Percentiles rank a stretch among this genome's conserved stretches.
Evolutionary conservation across 2,113 vertebrate species (phyloP).

Genomic region (Pluvianellus socialis): DNA sequence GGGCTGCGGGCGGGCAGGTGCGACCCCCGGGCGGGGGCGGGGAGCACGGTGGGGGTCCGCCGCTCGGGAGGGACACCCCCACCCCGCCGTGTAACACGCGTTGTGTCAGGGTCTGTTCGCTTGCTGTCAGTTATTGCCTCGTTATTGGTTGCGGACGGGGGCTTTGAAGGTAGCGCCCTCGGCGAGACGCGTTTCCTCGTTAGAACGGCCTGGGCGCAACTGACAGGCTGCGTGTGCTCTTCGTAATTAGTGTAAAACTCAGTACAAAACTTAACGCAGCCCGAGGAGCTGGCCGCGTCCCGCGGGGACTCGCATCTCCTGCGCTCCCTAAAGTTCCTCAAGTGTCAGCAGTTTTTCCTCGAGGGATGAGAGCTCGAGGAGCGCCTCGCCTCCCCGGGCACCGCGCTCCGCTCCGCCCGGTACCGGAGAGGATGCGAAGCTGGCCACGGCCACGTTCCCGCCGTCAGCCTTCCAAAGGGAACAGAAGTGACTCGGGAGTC

Average conservation of each 20-base stretch:
- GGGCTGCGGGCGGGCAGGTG: not conserved
- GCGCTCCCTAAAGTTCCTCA: not conserved
- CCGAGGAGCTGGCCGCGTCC: not conserved
- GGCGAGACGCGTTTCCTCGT: rapidly evolving
- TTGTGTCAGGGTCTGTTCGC: not conserved
- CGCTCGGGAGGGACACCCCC: not conserved
- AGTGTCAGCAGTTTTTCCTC: not conserved
- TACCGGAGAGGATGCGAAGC: not conserved
- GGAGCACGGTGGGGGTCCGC: not conserved
- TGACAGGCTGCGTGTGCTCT: not conserved
- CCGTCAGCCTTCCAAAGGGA: not conserved
- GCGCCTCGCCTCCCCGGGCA: not conserved
- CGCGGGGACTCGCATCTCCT: not conserved
- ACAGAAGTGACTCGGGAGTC: not conserved
- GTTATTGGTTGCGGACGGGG: not conserved
- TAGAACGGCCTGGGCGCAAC: not conserved
- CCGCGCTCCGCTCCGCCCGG: not conserved
- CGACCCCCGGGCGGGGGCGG: too few relatives aligned
- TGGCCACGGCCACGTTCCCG: rapidly evolving
- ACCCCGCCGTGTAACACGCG: rapidly evolving
- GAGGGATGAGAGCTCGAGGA: not conserved
- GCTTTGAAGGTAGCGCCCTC: not conserved
- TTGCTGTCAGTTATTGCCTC: rapidly evolving
- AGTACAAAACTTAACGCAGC: rapidly evolving
- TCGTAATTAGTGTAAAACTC: too few relatives aligned